Conservation (phyloP, 2,113 vertebrate species). For the Reinhardtius hippoglossoides region DNA sequence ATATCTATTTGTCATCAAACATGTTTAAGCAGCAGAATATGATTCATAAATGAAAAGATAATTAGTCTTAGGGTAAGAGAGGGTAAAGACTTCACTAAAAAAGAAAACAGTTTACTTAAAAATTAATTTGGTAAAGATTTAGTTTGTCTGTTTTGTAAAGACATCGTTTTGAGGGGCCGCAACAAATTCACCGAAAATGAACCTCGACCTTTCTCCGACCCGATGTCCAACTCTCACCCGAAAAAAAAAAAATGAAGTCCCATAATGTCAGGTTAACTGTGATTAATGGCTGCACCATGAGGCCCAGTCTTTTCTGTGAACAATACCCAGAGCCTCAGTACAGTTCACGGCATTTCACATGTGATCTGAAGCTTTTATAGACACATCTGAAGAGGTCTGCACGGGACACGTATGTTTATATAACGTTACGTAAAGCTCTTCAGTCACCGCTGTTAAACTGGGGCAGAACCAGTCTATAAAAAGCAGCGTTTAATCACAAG, state of each 20-base stretch:
- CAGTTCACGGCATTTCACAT: slow-evolving; percentile 43
- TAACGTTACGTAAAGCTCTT: slow-evolving; percentile 3
- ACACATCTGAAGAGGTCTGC: slow-evolving; percentile 34
- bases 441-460: slow-evolving; percentile 7
- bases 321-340: slow-evolving; percentile 55
- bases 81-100: neutral
- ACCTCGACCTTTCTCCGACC: slow-evolving; percentile 55
- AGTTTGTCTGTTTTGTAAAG: no score
- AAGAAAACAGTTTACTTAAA: no score
- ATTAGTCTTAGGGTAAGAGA: neutral
- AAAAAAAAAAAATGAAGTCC: slow-evolving; percentile 68
- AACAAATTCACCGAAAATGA: slow-evolving; percentile 42
- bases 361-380: slow-evolving; percentile 50
- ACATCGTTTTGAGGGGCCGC: neutral
- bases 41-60: neutral
- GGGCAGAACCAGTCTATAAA: slow-evolving; percentile 11
- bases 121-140: no score
- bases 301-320: slow-evolving; percentile 66
- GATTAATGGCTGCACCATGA: slow-evolving; percentile 61
- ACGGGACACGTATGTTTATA: slow-evolving; percentile 2
- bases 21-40: neutral
- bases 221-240: slow-evolving; percentile 51
- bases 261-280: slow-evolving; percentile 72
- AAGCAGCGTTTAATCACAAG: slow-evolving; percentile 25
- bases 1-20: neutral